Percentiles rank a stretch among this genome's conserved stretches.
phyloP scores from a whole-genome alignment of 2,113 vertebrate species.

The Cavia porcellus region DNA sequence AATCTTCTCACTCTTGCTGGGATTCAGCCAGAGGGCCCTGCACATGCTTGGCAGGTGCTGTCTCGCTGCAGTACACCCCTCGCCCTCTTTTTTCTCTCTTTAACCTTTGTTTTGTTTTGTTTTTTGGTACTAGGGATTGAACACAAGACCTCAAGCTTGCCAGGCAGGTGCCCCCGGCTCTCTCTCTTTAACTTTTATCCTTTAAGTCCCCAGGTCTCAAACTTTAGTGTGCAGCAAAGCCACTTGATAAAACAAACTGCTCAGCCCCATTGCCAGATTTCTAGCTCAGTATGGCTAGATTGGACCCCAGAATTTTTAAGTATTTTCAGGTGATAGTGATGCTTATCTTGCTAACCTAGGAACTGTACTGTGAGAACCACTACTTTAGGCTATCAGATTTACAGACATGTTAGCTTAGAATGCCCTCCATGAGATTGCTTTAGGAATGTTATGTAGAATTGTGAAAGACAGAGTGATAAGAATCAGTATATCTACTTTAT shows the following conservation, averaged over 20 bases:
- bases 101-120: not conserved
- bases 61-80: not conserved
- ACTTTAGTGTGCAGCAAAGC: not conserved
- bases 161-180: too few relatives aligned
- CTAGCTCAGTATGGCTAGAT: not conserved
- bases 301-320: not conserved
- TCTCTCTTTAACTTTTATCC: not conserved
- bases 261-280: not conserved
- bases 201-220: conserved; percentile 8
- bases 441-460: not conserved
- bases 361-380: not conserved
- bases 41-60: not conserved
- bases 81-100: not conserved
- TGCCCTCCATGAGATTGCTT: conserved; percentile 11
- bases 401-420: not conserved
- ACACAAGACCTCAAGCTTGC: too few relatives aligned
- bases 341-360: not conserved
- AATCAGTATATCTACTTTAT: not conserved
- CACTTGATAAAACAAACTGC: not conserved
- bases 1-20: not conserved
- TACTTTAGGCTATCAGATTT: not conserved
- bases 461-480: not conserved
- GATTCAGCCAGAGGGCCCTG: not conserved
- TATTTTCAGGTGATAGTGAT: not conserved
- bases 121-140: too few relatives aligned